These are phyloP conservation scores for Timema podura DNA, from an alignment of 2,888 invertebrate genomes.

Conservation along the genomic window DNA sequence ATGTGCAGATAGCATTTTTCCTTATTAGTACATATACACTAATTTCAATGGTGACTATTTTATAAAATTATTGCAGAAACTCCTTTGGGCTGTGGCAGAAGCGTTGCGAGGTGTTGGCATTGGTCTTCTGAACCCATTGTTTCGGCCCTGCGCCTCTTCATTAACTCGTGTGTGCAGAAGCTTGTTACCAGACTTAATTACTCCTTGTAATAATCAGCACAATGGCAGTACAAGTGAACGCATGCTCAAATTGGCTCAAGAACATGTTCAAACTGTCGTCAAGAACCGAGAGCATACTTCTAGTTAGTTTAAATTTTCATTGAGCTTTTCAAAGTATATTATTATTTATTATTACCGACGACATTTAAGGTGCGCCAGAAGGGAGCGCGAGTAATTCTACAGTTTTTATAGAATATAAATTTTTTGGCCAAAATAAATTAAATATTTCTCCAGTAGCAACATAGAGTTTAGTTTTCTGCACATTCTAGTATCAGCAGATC, in stretches of 20 bases:
- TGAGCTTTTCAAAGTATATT: no score
- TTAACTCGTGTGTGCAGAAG: slow-evolving; percentile 64
- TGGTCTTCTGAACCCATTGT: slow-evolving; percentile 62
- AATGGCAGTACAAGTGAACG: slow-evolving; percentile 65
- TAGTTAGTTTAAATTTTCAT: no score
- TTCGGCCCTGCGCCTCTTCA: slow-evolving; percentile 64
- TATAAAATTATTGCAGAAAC: slow-evolving; percentile 54
- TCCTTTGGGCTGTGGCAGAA: slow-evolving; percentile 77
- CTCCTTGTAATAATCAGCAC: slow-evolving; percentile 27
- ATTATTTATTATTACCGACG: no score
- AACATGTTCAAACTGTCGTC: slow-evolving; percentile 22
- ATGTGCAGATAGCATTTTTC: no score
- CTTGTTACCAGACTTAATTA: slow-evolving; percentile 53
- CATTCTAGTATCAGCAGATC: no score
- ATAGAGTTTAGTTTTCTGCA: no score
- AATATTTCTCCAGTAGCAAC: no score
- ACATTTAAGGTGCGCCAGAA: no score
- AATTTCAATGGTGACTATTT: neutral
- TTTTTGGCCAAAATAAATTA: no score
- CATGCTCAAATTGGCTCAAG: slow-evolving; percentile 59
- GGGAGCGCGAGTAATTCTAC: no score
- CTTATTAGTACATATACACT: neutral
- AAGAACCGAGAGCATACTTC: no score
- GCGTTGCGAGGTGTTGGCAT: slow-evolving; percentile 69
- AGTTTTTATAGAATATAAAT: no score